A percentile compares a stretch with the other conserved stretches of the same genome.
Conservation (phyloP, 2,888 invertebrate genomes). For the Parascotia fuliginaria region DNA sequence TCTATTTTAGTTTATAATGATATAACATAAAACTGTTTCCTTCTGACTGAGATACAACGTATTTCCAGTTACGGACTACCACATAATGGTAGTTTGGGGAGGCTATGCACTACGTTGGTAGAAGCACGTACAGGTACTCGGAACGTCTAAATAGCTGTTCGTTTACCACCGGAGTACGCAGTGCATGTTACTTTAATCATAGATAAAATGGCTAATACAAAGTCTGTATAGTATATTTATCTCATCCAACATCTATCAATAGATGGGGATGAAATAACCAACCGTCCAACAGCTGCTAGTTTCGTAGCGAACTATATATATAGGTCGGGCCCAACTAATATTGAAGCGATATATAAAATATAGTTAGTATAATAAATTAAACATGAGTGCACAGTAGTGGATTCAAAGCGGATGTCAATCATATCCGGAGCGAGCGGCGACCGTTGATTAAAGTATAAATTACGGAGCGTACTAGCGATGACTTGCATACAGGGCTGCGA, state of each 20-base stretch:
- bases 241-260: too few relatives aligned
- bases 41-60: too few relatives aligned
- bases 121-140: constrained; percentile 22
- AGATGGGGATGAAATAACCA: too few relatives aligned
- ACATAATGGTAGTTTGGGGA: constrained; percentile 7
- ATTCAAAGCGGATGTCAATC: constrained; percentile 58
- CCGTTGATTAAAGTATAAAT: constrained; percentile 69
- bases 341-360: constrained; percentile 7
- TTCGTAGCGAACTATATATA: too few relatives aligned
- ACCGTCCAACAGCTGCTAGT: too few relatives aligned
- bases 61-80: too few relatives aligned
- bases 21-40: too few relatives aligned
- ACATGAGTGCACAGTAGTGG: constrained; percentile 26
- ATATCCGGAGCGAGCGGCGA: constrained; percentile 55
- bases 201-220: neutral
- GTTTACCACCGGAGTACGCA: neutral
- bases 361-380: constrained; percentile 25
- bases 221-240: too few relatives aligned
- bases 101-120: constrained; percentile 6
- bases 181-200: constrained; percentile 7
- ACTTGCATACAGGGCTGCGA: constrained; percentile 8
- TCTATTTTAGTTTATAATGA: too few relatives aligned
- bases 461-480: constrained; percentile 34
- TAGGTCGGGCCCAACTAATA: neutral
- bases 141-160: constrained; percentile 23